phyloP scores from a whole-genome alignment of 2,113 vertebrate genomes.

The Semicossyphus pulcher region DNA sequence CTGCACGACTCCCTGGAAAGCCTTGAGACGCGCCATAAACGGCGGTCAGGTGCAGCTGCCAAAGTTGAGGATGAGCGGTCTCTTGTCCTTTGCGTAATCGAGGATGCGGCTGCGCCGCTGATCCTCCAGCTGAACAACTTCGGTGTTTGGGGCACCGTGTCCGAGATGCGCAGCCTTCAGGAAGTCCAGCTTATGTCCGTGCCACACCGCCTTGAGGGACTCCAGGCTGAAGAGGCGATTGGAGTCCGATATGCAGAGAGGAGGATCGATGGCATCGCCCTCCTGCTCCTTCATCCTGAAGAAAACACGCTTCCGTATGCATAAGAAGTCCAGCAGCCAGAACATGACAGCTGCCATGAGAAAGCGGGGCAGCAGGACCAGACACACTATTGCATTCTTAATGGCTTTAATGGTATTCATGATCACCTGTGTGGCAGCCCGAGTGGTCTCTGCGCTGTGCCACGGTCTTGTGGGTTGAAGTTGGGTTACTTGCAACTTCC shows the following conservation, averaged over 20 bases:
- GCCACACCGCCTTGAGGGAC: constrained; percentile 96
- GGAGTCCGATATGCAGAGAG: constrained; percentile 93
- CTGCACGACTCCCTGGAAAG: constrained; percentile 91
- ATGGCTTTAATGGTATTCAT: constrained; percentile 89
- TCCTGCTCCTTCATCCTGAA: constrained; percentile 80
- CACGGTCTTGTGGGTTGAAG: constrained; percentile 83
- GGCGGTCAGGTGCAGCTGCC: constrained; percentile 99
- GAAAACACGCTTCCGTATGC: constrained; percentile 91
- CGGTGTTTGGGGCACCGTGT: constrained; percentile 90
- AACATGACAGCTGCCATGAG: constrained; percentile 92
- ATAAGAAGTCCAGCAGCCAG: constrained; percentile 96
- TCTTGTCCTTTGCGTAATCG: constrained; percentile 88
- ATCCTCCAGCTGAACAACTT: constrained; percentile 90
- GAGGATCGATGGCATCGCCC: constrained; percentile 88
- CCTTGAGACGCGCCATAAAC: constrained; percentile 96
- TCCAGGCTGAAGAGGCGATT: constrained; percentile 94
- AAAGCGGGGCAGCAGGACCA: constrained; percentile 93
- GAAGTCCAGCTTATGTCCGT: constrained; percentile 95
- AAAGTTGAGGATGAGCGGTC: constrained; percentile 96
- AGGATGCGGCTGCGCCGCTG: constrained; percentile 86
- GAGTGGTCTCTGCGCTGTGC: constrained; percentile 45
- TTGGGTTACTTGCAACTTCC: constrained; percentile 76
- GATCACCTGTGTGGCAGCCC: constrained; percentile 79
- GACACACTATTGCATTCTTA: constrained; percentile 90
- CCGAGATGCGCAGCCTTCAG: constrained; percentile 94